Conservation (phyloP, 2,113 vertebrate genomes). For the Pygoscelis adeliae region DNA sequence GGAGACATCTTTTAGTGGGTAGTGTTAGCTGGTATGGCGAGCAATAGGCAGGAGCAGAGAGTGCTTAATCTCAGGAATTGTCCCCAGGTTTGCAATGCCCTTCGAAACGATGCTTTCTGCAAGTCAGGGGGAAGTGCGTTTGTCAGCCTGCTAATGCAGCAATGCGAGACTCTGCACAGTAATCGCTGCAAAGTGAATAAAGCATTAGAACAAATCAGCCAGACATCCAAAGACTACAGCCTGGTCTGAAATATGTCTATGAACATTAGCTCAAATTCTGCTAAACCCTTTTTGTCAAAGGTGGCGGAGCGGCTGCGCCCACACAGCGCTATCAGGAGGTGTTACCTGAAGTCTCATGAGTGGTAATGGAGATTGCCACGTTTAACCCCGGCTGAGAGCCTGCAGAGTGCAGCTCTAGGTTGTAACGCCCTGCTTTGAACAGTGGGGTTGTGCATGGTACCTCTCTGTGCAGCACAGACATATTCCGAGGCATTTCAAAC, state of each 20-base stretch:
- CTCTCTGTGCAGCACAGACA: not conserved
- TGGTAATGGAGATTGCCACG: too few species aligned
- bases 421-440: not conserved
- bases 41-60: not conserved
- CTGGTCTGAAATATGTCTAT: not conserved
- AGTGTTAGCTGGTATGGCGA: accelerated
- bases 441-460: accelerated
- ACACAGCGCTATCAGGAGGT: not conserved
- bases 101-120: accelerated
- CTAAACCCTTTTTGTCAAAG: not conserved
- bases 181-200: not conserved
- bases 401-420: not conserved
- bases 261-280: not conserved
- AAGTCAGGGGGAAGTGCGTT: accelerated
- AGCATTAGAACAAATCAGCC: not conserved
- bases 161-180: not conserved
- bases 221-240: not conserved
- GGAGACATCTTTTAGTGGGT: not conserved
- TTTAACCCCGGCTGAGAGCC: accelerated
- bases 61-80: not conserved
- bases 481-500: not conserved
- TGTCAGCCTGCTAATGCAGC: not conserved
- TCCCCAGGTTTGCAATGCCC: not conserved
- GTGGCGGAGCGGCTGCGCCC: not conserved
- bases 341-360: not conserved